Evolutionary conservation across 1,140 invertebrate genomes (phyloP).

Genomic region (Zaprionus davidi): DNA sequence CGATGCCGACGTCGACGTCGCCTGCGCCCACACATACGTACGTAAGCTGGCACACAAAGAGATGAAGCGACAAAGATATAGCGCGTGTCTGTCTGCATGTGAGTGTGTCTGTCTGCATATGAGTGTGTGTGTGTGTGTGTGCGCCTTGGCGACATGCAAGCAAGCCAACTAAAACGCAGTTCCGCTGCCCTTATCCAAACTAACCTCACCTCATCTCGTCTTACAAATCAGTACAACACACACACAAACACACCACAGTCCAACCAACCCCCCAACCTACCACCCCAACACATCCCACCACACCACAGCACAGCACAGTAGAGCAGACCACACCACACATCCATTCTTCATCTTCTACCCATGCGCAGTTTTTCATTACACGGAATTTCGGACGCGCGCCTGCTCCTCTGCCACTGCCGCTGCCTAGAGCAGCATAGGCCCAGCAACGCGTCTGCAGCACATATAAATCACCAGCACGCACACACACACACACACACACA

Average conservation of each 20-base stretch:
- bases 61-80: conserved; percentile 64
- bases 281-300: neutral
- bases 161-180: neutral
- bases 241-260: neutral
- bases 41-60: conserved; percentile 34
- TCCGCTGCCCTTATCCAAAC: neutral
- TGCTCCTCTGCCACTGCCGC: conserved; percentile 21
- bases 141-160: conserved; percentile 29
- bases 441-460: conserved; percentile 36
- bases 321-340: neutral
- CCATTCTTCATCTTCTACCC: conserved; percentile 23
- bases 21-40: neutral
- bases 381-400: conserved; percentile 49
- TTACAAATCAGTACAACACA: neutral
- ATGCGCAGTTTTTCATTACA: conserved; percentile 50
- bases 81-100: conserved; percentile 3
- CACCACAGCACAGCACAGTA: neutral
- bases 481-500: conserved; percentile 5
- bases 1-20: conserved; percentile 18
- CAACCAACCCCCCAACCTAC: neutral
- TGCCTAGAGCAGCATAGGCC: neutral
- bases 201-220: neutral
- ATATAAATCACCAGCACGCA: conserved; percentile 54
- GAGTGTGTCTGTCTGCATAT: conserved; percentile 12
- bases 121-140: neutral